Base-by-base conservation (phyloP, 2,797 vertebrate species). In the Numenius phaeopus region DNA sequence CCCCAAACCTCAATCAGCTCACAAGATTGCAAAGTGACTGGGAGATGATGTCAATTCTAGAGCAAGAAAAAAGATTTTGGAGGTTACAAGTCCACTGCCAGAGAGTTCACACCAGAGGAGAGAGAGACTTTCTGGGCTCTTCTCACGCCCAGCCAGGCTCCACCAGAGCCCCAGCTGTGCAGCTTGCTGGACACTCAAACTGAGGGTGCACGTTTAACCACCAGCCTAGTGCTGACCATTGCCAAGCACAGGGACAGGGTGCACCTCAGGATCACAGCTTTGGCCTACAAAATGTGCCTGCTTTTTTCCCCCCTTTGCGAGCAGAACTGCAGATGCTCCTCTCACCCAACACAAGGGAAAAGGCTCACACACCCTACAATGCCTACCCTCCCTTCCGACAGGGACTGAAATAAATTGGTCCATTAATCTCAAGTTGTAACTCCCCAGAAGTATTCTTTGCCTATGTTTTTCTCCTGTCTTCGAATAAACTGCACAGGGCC, bases 171-270 rank as follows among this genome's bases (percentile, higher is more conserved):
- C 11, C 49, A 69, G 69, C 29, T 1, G 0, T 4, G 11, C 11
- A 9, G 32, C n/a, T 40, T 12, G 2, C 66, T 24, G 17, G 6
- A 30, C 42, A 32, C n/a, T 8, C 26, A 39, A 18, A 24, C 37
- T 55, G 47, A 29, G 14, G 16, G 18, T 26, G 5, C 27, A 26
- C 64, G 7, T 2, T 9, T 10, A 14, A 30, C 14, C n/a, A 8
- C 20, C 19, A 14, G 62, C 55, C 30, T 17, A 24, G 5, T 26
- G 29, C 55, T 27, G 29, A 30, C 20, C 55, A 12, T 5, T 32
- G 47, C 34, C 3, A 0, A 42, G 40, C 0, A 9, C 0, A 1
- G 34, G 37, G 12, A n/a, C 6, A 32, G 49, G 11, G 5, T 15
- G 10, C n/a, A 11, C 39, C 42, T 13, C 13, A 17, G 62, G 11